A percentile compares a stretch with the other conserved stretches of the same genome.
Evolutionary conservation across 2,888 invertebrate species (phyloP).

Genomic region (Alsophila aescularia): DNA sequence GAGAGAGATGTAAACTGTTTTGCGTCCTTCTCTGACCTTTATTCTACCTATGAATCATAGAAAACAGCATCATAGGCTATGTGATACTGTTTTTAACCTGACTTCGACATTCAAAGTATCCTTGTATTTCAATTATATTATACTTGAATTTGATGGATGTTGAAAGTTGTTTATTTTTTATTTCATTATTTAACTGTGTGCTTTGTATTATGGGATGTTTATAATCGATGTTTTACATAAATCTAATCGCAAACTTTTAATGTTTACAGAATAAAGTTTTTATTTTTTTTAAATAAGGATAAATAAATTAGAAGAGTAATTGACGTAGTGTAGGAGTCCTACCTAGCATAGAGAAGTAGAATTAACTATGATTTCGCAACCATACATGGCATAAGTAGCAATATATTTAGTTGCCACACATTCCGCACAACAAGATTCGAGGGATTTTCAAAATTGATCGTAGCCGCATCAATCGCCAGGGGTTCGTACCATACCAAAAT

Average conservation of each 20-base stretch:
- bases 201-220: conserved; percentile 11
- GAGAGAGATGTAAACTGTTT: conserved; percentile 1
- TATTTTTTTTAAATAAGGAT: conserved; percentile 1
- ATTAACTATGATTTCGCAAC: conserved; percentile 44
- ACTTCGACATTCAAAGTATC: conserved; percentile 5
- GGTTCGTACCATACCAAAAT: conserved; percentile 45
- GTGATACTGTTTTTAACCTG: conserved; percentile 6
- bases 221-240: conserved; percentile 18
- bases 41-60: no score
- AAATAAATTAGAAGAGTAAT: not conserved
- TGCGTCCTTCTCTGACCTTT: conserved; percentile 9
- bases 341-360: conserved; percentile 6
- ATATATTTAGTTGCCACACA: conserved; percentile 67
- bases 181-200: conserved; percentile 11
- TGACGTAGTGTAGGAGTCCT: not conserved
- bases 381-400: conserved; percentile 48
- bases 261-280: conserved; percentile 1
- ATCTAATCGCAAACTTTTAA: no score
- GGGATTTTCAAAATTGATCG: conserved; percentile 19
- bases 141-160: not conserved
- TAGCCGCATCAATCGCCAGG: conserved; percentile 51
- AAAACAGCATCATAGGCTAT: no score
- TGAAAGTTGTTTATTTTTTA: conserved; percentile 18
- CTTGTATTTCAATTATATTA: not conserved
- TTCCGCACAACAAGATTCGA: conserved; percentile 60